Evolutionary conservation across 2,113 vertebrate species (phyloP).

Genomic region (Ornithorhynchus anatinus): DNA sequence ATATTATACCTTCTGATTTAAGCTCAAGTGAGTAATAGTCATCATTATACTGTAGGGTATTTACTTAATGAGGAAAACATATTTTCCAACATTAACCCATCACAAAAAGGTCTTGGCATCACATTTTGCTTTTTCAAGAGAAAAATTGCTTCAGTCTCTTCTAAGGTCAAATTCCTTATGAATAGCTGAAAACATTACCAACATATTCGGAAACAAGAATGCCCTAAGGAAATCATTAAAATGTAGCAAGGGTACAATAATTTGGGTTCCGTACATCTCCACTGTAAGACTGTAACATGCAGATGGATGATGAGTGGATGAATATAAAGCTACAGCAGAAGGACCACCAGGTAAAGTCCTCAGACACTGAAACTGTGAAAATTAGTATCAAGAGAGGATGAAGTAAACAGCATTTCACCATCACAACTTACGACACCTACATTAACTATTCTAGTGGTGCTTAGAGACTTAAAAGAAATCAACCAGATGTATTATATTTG

Average conservation of each 20-base stretch:
- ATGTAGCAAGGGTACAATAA: neutral
- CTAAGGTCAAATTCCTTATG: neutral
- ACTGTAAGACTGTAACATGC: neutral
- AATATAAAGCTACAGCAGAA: neutral
- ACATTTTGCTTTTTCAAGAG: constrained; percentile 4
- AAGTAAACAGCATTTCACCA: constrained; percentile 6
- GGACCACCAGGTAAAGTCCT: constrained; percentile 5
- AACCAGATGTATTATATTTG: constrained; percentile 34
- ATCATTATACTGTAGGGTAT: constrained; percentile 3
- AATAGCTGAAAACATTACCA: neutral
- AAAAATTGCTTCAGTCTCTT: neutral
- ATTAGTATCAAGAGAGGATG: neutral
- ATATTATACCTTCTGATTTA: constrained; percentile 38
- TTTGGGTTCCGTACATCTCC: neutral
- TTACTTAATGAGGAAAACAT: constrained; percentile 37
- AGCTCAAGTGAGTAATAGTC: constrained; percentile 2
- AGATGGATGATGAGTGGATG: neutral
- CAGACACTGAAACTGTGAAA: constrained; percentile 19
- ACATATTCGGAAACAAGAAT: neutral
- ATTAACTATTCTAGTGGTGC: neutral
- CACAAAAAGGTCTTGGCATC: constrained; percentile 6
- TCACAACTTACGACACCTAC: constrained; percentile 15
- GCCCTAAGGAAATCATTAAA: neutral
- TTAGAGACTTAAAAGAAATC: constrained; percentile 49
- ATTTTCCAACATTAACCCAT: constrained; percentile 26